Conservation (phyloP, 2,797 vertebrate genomes). For the Mus minutoides region DNA sequence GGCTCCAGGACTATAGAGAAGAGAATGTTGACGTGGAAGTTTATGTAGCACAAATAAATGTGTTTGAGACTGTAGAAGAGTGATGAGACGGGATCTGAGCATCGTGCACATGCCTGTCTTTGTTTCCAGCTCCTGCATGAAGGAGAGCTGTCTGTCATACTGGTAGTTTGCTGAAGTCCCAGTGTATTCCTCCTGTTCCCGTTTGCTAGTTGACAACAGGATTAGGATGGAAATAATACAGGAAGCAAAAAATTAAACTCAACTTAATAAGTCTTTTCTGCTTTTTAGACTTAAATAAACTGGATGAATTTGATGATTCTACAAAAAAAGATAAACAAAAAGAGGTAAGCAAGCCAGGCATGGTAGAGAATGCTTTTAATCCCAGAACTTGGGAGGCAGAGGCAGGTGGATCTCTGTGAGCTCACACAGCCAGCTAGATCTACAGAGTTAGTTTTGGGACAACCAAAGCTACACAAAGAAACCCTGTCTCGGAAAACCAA, state of each 20-base stretch:
- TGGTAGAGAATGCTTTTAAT: neutral
- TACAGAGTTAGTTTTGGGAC: neutral
- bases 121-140: neutral
- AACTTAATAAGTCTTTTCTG: conserved; percentile 64
- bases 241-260: conserved; percentile 48
- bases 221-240: conserved; percentile 43
- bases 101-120: neutral
- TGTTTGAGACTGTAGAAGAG: neutral
- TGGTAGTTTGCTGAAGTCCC: neutral
- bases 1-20: neutral
- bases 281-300: conserved; percentile 91
- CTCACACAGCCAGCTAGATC: neutral
- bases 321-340: conserved; percentile 78
- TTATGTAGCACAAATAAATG: neutral
- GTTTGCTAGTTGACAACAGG: conserved; percentile 39
- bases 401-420: neutral
- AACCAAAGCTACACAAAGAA: neutral
- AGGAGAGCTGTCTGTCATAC: too few relatives aligned
- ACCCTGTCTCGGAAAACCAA: neutral
- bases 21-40: neutral
- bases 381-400: neutral
- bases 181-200: neutral
- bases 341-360: conserved; percentile 87
- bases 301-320: conserved; percentile 87
- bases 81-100: neutral